phyloP scores from a whole-genome alignment of 2,888 invertebrate species.

The Prionchulus punctatus region DNA sequence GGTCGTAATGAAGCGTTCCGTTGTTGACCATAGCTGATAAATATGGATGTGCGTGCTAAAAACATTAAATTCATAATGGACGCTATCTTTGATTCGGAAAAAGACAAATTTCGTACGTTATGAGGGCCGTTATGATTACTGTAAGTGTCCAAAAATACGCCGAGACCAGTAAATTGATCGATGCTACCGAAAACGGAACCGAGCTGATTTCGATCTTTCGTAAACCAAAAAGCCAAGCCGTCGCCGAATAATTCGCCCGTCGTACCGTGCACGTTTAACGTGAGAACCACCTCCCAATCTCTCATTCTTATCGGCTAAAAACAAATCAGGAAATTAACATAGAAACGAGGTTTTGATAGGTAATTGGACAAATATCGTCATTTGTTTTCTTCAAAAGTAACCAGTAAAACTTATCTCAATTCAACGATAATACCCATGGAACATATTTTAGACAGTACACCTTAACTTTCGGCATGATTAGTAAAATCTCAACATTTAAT shows the following conservation, averaged over 20 bases:
- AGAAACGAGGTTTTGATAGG: too few relatives aligned
- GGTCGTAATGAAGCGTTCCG: conserved; percentile 83
- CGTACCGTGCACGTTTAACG: conserved; percentile 82
- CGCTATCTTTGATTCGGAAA: conserved; percentile 17
- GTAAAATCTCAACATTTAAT: too few relatives aligned
- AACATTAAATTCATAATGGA: conserved; percentile 9
- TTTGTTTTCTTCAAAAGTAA: too few relatives aligned
- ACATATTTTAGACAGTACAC: too few relatives aligned
- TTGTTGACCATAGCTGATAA: conserved; percentile 97
- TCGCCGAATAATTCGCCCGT: conserved; percentile 88
- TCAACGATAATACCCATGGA: too few relatives aligned
- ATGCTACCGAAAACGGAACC: conserved; percentile 72
- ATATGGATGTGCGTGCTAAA: conserved; percentile 90
- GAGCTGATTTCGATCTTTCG: conserved; percentile 26
- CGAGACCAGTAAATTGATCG: conserved; percentile 74
- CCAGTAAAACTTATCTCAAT: too few relatives aligned
- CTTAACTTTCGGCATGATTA: too few relatives aligned
- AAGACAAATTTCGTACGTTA: conserved; percentile 54
- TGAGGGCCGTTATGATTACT: conserved; percentile 98
- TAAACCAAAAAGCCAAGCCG: conserved; percentile 90
- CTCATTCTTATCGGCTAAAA: conserved; percentile 54
- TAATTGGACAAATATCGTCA: too few relatives aligned
- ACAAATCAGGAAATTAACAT: neutral
- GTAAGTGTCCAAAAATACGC: conserved; percentile 86
- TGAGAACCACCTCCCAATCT: conserved; percentile 92